Evolutionary conservation across 2,888 invertebrate species (phyloP), one percentile per base, ranked within the genome.

Genomic region (Pilophorus perplexus): DNA sequence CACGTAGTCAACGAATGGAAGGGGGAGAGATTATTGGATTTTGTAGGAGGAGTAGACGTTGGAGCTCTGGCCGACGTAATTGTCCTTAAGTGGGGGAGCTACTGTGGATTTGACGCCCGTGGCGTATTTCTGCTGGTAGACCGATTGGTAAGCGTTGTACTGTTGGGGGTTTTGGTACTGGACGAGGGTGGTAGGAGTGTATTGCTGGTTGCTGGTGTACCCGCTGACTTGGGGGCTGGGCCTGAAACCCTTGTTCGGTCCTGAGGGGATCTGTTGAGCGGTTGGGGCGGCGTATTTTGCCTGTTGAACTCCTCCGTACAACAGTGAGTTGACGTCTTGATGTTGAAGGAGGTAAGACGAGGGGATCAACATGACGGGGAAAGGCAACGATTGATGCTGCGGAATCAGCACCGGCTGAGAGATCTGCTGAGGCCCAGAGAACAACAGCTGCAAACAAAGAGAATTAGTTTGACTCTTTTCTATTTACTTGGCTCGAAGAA

Each of bases 61-160:
- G 10, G 57, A 27, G 23, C 54, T 38, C 33, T 67, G 67, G 14
- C 62, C 62, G 38, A 62, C 62, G 57, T 68, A 68, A 52, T 66
- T 69, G 22, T 70, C 69, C 27, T 74, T 72, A 55, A 68, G 40
- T 12, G 71, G 59, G 33, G 71, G 71, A 8, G 74, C 38, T 77
- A 76, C 3, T 77, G 76, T 62, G 76, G 73, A 44, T 75, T 71
- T 69, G 48, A 74, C 66, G 76, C 72, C 12, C 74, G 75, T 6
- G 75, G 74, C 67, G 78, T 79, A 71, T 79, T 80, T 5, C 77
- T 70, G 72, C 42, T 71, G 25, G 78, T 78, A 60, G 78, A 74
- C 28, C 28, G 66, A 46, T 27, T 66, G 66, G 28, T 66, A 66
- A 14, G 66, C 66, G 37, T 66, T 57, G 57, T 66, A 57, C 33